These are phyloP conservation scores for Neoseiulus cucumeris DNA, from an alignment of 1,140 invertebrate genomes.

Conservation along the genomic window DNA sequence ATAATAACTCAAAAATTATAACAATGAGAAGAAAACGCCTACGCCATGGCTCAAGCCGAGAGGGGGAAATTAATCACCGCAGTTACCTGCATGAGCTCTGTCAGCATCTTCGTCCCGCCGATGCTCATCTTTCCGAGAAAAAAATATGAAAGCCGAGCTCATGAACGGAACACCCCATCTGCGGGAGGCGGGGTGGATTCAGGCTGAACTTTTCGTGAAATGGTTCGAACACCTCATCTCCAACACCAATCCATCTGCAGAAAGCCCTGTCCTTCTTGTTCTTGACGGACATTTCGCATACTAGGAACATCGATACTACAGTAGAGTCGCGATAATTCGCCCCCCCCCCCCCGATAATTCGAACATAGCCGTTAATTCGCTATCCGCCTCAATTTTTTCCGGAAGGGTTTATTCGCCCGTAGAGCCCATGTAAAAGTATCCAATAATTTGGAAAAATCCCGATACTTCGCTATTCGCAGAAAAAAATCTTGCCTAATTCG, in stretches of 20 bases:
- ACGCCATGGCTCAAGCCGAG: constrained; percentile 10
- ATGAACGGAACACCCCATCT: neutral
- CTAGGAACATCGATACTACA: constrained; percentile 26
- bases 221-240: constrained; percentile 26
- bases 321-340: too few species aligned
- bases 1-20: constrained; percentile 11
- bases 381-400: too few species aligned
- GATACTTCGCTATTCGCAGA: too few species aligned
- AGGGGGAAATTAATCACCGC: neutral
- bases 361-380: too few species aligned
- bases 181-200: constrained; percentile 13
- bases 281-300: constrained; percentile 27
- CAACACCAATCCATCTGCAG: constrained; percentile 15
- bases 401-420: too few species aligned
- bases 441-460: too few species aligned
- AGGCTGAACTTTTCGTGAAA: constrained; percentile 24
- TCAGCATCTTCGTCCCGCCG: constrained; percentile 10
- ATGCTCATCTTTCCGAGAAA: constrained; percentile 14
- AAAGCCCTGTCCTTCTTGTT: constrained; percentile 24
- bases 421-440: too few species aligned
- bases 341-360: too few species aligned
- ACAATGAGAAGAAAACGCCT: constrained; percentile 12
- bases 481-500: too few species aligned
- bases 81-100: constrained; percentile 14
- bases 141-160: neutral